Percentiles rank a stretch among this genome's conserved stretches.
Conservation (phyloP, 2,113 vertebrate species). For the Pelodiscus sinensis region DNA sequence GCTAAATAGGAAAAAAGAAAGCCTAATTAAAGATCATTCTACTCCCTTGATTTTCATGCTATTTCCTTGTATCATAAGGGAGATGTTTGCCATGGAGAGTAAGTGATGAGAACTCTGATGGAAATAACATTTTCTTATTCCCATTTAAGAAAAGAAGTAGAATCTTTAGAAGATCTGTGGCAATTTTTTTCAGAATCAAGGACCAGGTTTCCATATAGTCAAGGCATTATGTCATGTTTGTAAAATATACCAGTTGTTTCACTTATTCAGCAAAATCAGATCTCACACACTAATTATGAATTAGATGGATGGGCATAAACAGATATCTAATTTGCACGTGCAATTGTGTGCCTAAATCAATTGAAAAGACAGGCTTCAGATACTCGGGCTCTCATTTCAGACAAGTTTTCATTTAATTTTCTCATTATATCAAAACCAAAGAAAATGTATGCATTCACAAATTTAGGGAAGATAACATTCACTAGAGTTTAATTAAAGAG, state of each 20-base stretch:
- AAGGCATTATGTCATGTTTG: background rate
- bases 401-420: background rate
- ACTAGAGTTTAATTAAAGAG: background rate
- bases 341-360: background rate
- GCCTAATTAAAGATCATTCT: background rate
- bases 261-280: background rate
- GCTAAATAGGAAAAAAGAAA: background rate
- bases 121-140: background rate
- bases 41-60: background rate
- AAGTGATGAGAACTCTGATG: background rate
- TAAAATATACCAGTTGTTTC: background rate
- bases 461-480: background rate
- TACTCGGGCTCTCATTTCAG: background rate
- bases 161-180: background rate
- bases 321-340: background rate
- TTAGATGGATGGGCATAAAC: background rate
- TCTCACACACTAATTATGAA: background rate
- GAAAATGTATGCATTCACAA: background rate
- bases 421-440: background rate
- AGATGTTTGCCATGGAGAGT: background rate
- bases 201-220: background rate
- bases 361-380: background rate
- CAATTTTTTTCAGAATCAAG: background rate
- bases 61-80: background rate
- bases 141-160: background rate